These are phyloP conservation scores for Motacilla tschutschensis DNA, from an alignment of 2,113 vertebrate species.

Conservation along the genomic window DNA sequence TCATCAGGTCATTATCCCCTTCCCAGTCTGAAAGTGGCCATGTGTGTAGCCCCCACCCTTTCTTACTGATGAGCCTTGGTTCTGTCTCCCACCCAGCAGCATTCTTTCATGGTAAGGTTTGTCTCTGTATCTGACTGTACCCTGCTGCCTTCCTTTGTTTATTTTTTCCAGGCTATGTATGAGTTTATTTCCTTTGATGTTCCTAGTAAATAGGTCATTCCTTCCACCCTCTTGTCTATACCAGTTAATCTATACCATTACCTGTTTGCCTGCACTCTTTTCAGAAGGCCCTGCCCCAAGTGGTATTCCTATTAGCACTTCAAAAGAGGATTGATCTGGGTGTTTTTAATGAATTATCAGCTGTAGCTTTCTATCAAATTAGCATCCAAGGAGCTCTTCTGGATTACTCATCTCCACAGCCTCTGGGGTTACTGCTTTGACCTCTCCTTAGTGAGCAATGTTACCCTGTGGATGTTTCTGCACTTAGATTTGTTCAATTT, in stretches of 20 bases:
- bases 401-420: background rate
- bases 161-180: background rate
- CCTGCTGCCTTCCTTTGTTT: background rate
- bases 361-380: background rate
- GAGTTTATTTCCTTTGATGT: slow-evolving; percentile 45
- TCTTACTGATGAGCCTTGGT: background rate
- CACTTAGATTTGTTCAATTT: slow-evolving; percentile 15
- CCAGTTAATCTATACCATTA: slow-evolving; percentile 29
- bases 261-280: background rate
- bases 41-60: background rate
- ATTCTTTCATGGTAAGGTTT: background rate
- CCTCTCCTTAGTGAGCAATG: background rate
- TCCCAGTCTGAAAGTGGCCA: background rate
- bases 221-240: slow-evolving; percentile 31
- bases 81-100: background rate
- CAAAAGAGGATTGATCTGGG: slow-evolving; percentile 20
- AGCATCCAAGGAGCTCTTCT: background rate
- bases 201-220: background rate
- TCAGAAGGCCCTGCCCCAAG: background rate
- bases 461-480: slow-evolving; percentile 1
- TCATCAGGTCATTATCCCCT: background rate
- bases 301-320: slow-evolving; percentile 40
- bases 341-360: background rate
- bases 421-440: background rate
- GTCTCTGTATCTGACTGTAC: background rate